phyloP scores from a whole-genome alignment of 1,140 invertebrate genomes.

The Platyscapa corneri region DNA sequence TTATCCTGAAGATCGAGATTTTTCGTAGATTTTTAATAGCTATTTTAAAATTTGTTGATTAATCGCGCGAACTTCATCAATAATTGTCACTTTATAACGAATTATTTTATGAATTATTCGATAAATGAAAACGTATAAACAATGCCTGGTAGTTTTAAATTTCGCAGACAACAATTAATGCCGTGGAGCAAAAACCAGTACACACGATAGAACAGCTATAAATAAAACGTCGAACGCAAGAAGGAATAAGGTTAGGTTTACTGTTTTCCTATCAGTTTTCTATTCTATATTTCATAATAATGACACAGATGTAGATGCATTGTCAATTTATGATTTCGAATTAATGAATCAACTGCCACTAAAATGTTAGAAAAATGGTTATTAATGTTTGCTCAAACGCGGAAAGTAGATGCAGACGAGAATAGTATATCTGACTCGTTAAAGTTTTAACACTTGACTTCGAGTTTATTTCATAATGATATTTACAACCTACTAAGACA shows the following conservation, averaged over 20 bases:
- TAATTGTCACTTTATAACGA: background rate
- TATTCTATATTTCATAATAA: background rate
- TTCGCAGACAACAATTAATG: background rate
- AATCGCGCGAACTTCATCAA: background rate
- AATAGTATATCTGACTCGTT: background rate
- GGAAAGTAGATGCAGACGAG: background rate
- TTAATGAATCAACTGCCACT: background rate
- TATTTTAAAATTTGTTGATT: background rate
- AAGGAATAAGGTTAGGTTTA: conserved; percentile 9
- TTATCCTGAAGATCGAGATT: background rate
- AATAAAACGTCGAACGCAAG: background rate
- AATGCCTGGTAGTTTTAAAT: background rate
- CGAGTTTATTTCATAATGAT: background rate
- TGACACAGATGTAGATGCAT: background rate
- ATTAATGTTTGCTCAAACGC: background rate
- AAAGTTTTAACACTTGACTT: background rate
- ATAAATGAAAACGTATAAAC: background rate
- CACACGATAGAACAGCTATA: background rate
- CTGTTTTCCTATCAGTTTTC: background rate
- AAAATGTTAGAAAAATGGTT: background rate
- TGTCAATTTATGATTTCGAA: background rate
- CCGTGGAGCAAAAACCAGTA: background rate
- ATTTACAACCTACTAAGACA: no score
- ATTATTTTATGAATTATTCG: background rate
- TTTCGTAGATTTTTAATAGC: no score